phyloP scores from a whole-genome alignment of 2,113 vertebrate genomes.

The Platysteira castanea region DNA sequence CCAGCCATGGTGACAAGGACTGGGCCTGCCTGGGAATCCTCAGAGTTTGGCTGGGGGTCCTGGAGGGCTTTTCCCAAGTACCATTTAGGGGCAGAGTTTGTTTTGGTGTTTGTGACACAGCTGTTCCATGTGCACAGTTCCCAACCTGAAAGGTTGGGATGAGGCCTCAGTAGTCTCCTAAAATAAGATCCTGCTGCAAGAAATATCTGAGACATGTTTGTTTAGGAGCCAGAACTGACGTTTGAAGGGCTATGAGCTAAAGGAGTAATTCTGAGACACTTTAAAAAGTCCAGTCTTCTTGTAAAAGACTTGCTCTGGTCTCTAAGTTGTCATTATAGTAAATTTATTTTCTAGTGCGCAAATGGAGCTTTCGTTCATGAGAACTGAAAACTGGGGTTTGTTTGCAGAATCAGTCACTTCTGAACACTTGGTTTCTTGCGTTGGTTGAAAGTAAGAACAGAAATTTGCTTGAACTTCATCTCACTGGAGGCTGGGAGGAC shows the following conservation, averaged over 20 bases:
- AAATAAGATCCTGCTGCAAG: not conserved
- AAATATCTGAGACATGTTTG: not conserved
- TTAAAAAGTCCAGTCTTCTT: not conserved
- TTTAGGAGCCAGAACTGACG: not conserved
- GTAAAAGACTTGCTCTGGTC: not conserved
- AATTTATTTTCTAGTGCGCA: not conserved
- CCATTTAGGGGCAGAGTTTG: not conserved
- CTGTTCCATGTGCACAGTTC: not conserved
- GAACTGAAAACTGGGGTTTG: not conserved
- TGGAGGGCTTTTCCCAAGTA: not conserved
- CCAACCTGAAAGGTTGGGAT: not conserved
- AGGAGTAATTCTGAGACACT: not conserved
- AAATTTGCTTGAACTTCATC: not conserved
- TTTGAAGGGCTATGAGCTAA: not conserved
- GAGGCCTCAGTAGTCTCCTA: not conserved
- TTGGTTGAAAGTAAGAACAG: not conserved
- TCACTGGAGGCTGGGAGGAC: not conserved
- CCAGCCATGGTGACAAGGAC: not conserved
- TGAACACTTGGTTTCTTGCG: not conserved
- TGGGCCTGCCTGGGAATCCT: not conserved
- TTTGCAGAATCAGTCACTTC: not conserved
- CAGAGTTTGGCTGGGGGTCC: not conserved
- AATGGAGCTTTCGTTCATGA: not conserved
- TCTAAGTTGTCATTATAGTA: not conserved
- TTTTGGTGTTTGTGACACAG: not conserved